A percentile compares a stretch with the other conserved stretches of the same genome.
phyloP scores from a whole-genome alignment of 1,140 invertebrate species.

The Trissolcus basalis region DNA sequence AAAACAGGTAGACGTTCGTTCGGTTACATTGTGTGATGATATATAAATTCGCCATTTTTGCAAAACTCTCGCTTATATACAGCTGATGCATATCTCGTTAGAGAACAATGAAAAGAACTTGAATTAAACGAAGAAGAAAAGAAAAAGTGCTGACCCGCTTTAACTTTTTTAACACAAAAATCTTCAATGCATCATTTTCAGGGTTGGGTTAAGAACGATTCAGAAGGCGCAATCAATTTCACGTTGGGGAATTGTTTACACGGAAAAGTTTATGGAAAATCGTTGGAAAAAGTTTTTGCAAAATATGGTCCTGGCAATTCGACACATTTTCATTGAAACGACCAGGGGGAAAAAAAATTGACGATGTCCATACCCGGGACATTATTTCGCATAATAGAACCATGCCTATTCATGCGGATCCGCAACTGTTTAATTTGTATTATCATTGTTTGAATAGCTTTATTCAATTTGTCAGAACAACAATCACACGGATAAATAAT shows the following conservation, averaged over 20 bases:
- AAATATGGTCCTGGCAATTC: too few species aligned
- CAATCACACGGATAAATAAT: slow-evolving; percentile 38
- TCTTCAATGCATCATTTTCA: slow-evolving; percentile 22
- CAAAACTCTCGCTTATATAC: slow-evolving; percentile 31
- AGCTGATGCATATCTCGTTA: slow-evolving; percentile 50
- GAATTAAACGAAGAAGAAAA: slow-evolving; percentile 45
- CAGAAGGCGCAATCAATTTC: too few species aligned
- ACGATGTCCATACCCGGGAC: slow-evolving; percentile 11
- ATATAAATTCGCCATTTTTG: slow-evolving; percentile 6
- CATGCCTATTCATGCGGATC: slow-evolving; percentile 34
- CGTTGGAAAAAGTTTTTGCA: too few species aligned
- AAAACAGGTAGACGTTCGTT: too few species aligned
- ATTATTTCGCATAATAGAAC: slow-evolving; percentile 10
- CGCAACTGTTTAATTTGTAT: slow-evolving; percentile 41
- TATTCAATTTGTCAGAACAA: slow-evolving; percentile 45
- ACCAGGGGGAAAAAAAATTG: slow-evolving; percentile 18
- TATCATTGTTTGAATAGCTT: slow-evolving; percentile 41
- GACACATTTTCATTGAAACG: background rate
- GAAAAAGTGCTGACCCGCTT: slow-evolving; percentile 42
- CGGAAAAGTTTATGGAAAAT: too few species aligned
- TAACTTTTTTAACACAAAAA: slow-evolving; percentile 31
- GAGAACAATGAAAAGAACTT: slow-evolving; percentile 51
- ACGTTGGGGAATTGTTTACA: too few species aligned
- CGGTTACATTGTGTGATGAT: too few species aligned
- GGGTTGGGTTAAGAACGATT: too few species aligned